Base-by-base conservation (phyloP, 2,113 vertebrate genomes). In the Struthio camelus region DNA sequence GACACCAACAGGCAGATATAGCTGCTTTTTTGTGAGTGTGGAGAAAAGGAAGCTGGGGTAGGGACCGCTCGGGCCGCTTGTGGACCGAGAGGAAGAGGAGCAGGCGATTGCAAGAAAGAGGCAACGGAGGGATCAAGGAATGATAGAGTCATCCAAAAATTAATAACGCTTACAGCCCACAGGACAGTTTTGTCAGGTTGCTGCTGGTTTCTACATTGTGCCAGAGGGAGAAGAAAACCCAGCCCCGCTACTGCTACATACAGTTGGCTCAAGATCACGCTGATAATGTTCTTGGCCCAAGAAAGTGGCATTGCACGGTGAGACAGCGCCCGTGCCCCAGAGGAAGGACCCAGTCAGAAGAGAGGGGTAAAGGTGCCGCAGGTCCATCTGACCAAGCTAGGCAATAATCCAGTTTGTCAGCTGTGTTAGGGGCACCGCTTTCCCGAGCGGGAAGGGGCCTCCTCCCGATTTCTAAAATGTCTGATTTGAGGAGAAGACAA, bases 271-370 rank as follows among this genome's bases (percentile, higher is more conserved):
- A 11, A 13, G 46, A 32, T 53, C 61, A 51, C 51, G 3, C 1
- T 10, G 1, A 15, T 2, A 4, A 20, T 4, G 32, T 34, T 90
- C 44, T 62, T 32, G 19, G 15, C 48, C 80, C 3, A 1, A 53
- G 50, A 46, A 51, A 82, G 64, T 54, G 32, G 73, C 1, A 0
- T 69, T 42, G 48, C 0, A 1, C 15, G 44, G n/a, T 0, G 0
- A 85, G 71, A 58, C 44, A 85, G 11, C 1, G 1, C 13, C 70
- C 12, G 10, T 24, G 16, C 5, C 32, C 44, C 65, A 7, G 7
- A 4, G 9, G 54, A 86, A 89, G 5, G 59, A 71, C 14, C 23
- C 42, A 69, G 56, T 2, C 72, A 56, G 38, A 36, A 53, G 40
- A 30, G 77, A 82, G 58, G 13, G 27, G 12, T 5, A 62, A 54